phyloP scores from a whole-genome alignment of 2,888 invertebrate genomes.

The Girardia tigrina region DNA sequence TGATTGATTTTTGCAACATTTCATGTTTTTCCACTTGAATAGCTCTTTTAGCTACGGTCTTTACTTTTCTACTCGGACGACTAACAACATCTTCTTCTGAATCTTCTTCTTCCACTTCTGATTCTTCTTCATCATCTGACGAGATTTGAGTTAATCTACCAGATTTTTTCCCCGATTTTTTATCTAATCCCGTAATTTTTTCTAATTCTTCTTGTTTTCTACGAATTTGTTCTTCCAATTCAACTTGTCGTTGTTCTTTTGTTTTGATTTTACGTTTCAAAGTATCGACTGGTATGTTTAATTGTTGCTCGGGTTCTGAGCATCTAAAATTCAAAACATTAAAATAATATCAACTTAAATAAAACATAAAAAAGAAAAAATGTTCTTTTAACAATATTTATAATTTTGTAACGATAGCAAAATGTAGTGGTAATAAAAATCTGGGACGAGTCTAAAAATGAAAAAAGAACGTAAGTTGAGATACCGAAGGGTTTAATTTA shows the following conservation, averaged over 20 bases:
- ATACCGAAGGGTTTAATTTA: too few species aligned
- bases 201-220: constrained; percentile 45
- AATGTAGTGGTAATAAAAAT: too few species aligned
- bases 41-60: background rate
- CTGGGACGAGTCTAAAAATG: too few species aligned
- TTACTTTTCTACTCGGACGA: background rate
- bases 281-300: constrained; percentile 47
- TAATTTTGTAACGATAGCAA: too few species aligned
- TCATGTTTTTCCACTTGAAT: background rate
- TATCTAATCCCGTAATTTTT: constrained; percentile 39
- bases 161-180: background rate
- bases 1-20: background rate
- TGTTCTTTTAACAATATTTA: too few species aligned
- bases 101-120: background rate
- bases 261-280: constrained; percentile 46
- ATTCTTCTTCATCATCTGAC: background rate
- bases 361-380: too few species aligned
- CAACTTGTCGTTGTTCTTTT: constrained; percentile 47
- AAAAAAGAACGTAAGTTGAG: too few species aligned
- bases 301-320: constrained; percentile 46
- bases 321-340: too few species aligned
- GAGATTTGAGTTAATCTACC: background rate
- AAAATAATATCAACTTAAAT: too few species aligned
- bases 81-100: background rate
- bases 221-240: constrained; percentile 47